Evolutionary conservation across 1,140 invertebrate genomes (phyloP), one percentile per base, ranked within the genome.

Genomic region (Berghia stephanieae): DNA sequence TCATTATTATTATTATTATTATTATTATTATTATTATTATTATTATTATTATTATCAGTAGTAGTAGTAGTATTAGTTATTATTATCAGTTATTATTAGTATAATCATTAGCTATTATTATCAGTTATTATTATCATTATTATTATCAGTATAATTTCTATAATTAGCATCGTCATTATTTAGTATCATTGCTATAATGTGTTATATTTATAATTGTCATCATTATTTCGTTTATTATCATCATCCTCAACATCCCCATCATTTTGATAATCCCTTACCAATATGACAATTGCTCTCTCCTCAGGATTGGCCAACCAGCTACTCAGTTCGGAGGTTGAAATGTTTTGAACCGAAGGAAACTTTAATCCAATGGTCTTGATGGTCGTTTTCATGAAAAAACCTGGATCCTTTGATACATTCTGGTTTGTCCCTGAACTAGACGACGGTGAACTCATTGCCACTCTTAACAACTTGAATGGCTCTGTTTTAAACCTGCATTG

Each of bases 1-100:
- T 70, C 67, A 70, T 70, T 36, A 70, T 70, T 36, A 70, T 70
- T 36, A 70, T 70, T 36, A 70, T 70, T 36, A 70, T 70, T 36
- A 70, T 70, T 36, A 70, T 70, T 36, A 70, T 70, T 36, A 70
- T 70, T 36, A 70, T 70, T 27, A 70, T 27, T 24, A 70, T 70
- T 36, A 70, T 70, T 36, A 70, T 70, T 36, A 70, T 70, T 36
- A 70, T 70, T 36, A 70, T 70, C 67, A 70, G 18, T 36, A 70
- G 18, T 36, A 70, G 18, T 36, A 70, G 18, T 36, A 70, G 18
- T 36, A 70, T 70, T 36, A 70, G n/a, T 70, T 36, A 70, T 70
- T 36, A 70, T 70, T 27, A 70, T 27, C n/a, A 34, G 10, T 3
- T 3, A 10, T 36, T 31, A 10, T 36, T 5, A 27, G 38, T 63